A percentile compares a stretch with the other conserved stretches of the same genome.
Conservation (phyloP, 2,888 invertebrate species). For the Imbricaverruca yamaguchii region DNA sequence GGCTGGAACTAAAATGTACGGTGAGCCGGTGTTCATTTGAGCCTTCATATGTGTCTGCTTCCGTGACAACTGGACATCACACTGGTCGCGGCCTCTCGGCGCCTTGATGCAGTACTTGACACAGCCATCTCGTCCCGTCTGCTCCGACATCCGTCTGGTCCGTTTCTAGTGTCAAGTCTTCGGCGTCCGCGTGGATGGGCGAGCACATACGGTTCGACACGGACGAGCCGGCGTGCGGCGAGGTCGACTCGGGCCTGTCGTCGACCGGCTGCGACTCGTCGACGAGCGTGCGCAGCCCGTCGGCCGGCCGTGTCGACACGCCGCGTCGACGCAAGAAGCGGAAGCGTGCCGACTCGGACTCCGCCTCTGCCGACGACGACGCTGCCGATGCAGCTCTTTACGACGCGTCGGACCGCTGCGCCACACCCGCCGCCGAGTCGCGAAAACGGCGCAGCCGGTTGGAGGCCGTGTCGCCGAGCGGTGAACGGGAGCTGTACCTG, state of each 20-base stretch:
- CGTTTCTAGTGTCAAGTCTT: neutral
- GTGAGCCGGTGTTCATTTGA: no score
- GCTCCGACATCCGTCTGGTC: no score
- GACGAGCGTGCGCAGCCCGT: neutral
- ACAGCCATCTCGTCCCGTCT: no score
- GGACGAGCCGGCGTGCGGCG: neutral
- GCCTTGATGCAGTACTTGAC: no score
- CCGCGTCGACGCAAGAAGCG: neutral
- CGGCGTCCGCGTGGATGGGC: neutral
- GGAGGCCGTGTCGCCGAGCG: neutral
- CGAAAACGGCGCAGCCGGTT: no score
- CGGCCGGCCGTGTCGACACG: neutral
- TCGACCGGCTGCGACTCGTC: neutral
- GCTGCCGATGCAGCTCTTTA: neutral
- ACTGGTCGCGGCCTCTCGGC: no score
- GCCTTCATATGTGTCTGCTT: no score
- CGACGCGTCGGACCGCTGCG: no score
- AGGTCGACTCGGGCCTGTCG: neutral
- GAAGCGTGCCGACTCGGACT: neutral
- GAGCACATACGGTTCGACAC: neutral
- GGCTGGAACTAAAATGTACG: no score
- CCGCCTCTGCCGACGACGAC: neutral
- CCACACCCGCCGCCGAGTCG: no score
- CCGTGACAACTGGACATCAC: no score
- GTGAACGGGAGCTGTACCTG: slow-evolving; percentile 1